Evolutionary conservation across 2,797 vertebrate genomes (phyloP), one percentile per base, ranked within the genome.

Genomic region (Malacoctenus gilli): DNA sequence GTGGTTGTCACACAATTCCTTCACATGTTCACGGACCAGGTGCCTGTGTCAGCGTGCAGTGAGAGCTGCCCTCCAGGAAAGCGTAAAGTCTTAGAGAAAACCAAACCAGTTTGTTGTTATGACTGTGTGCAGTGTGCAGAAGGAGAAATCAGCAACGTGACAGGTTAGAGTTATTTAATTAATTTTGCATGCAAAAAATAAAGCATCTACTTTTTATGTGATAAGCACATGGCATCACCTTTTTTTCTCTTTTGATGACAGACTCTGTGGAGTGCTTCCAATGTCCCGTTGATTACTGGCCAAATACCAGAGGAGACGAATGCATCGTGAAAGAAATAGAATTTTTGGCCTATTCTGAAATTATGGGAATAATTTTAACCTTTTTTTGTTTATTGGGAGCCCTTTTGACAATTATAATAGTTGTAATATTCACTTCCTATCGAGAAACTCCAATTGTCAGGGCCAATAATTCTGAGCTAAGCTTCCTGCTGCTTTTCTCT

Each of bases 401-500:
- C 34, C 87, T 72, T 76, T 51, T 91, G 36, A 90, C 89, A 13
- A 19, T 75, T 12, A 62, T 79, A 11, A 77, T 60, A 15, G 63
- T 56, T 2, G 9, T 87, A 1, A 52, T 92, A 15, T 91, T 89
- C 49, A 89, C 85, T 68, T 71, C 56, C 37, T 63, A 91, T 64
- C 91, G 63, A 70, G 78, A 91, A 49, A 91, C 90, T 0, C 91
- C 91, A 0, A 56, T 93, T 30, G 91, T 92, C 0, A 69, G 82
- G 30, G 89, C 88, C 18, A 91, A 90, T 57, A 91, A 91, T 72
- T 90, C 89, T 14, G 89, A 91, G 59, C 68, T 92, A 54, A 91
- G 90, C 46, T 92, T 92, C 72, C 74, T 92, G 50, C 59, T 93
- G 50, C 87, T 93, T 50, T 89, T 91, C 69, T 92, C 90, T 3